A percentile compares a stretch with the other conserved stretches of the same genome.
Evolutionary conservation across 2,113 vertebrate genomes (phyloP).

Genomic region (Rhegmatorhina hoffmannsi): DNA sequence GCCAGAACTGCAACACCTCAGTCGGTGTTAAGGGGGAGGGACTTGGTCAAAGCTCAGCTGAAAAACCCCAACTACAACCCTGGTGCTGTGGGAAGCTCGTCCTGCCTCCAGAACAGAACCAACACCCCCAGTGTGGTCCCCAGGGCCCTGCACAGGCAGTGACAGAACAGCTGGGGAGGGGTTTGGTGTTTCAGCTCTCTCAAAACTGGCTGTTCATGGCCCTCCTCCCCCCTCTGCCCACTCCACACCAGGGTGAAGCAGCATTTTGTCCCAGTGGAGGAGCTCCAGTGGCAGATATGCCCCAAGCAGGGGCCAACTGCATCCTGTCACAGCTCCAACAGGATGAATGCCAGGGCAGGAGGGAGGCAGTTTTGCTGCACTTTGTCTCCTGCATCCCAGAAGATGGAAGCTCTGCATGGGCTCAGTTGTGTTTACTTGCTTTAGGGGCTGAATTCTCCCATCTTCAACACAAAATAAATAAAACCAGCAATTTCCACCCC

Average conservation of each 20-base stretch:
- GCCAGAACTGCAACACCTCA: neutral
- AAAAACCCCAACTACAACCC: neutral
- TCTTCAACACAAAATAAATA: neutral
- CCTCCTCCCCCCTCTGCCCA: neutral
- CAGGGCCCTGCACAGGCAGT: neutral
- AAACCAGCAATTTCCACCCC: neutral
- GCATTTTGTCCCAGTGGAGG: neutral
- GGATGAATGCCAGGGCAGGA: rapidly evolving
- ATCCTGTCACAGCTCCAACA: neutral
- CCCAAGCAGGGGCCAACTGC: neutral
- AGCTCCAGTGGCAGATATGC: neutral
- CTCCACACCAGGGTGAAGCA: neutral
- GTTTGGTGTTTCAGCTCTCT: neutral
- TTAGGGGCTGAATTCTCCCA: neutral
- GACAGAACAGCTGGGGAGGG: neutral
- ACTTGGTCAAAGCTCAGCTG: neutral
- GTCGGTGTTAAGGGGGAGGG: rapidly evolving
- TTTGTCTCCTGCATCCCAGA: neutral
- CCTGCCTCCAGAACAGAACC: neutral
- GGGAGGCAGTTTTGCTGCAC: neutral
- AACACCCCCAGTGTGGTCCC: neutral
- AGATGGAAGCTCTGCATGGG: neutral
- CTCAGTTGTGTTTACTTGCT: neutral
- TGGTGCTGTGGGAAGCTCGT: neutral
- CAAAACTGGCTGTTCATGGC: neutral